Conservation (phyloP, 2,113 vertebrate species). For the Callospermophilus lateralis region DNA sequence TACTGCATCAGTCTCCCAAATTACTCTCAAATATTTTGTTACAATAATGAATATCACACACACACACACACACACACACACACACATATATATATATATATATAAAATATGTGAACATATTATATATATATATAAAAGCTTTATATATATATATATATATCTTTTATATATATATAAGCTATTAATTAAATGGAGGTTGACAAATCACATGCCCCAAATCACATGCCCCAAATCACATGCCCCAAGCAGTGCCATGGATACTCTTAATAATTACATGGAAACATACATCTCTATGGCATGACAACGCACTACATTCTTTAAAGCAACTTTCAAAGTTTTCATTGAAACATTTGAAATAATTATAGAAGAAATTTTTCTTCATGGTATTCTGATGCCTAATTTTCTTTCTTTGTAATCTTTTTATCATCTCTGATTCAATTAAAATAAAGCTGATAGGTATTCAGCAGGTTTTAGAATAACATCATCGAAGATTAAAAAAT, state of each 20-base stretch:
- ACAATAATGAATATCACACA: background rate
- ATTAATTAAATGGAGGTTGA: background rate
- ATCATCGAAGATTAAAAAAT: background rate
- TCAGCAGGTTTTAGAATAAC: background rate
- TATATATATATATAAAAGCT: no score
- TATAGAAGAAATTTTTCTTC: background rate
- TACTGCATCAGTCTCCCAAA: no score
- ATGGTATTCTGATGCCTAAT: background rate
- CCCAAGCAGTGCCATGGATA: no score
- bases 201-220: background rate
- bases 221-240: no score
- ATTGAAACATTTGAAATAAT: background rate
- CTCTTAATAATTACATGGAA: background rate
- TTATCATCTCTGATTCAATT: background rate
- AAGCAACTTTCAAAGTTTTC: background rate
- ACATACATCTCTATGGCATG: background rate
- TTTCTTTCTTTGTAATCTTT: background rate
- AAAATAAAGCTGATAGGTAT: background rate
- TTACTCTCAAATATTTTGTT: background rate
- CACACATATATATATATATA: no score
- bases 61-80: no score
- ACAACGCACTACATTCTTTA: background rate
- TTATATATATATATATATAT: no score
- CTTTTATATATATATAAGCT: background rate
- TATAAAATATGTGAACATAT: no score